Percentiles rank a stretch among this genome's conserved stretches.
Evolutionary conservation across 2,797 vertebrate genomes (phyloP).

Genomic region (Yasuhikotakia modesta): DNA sequence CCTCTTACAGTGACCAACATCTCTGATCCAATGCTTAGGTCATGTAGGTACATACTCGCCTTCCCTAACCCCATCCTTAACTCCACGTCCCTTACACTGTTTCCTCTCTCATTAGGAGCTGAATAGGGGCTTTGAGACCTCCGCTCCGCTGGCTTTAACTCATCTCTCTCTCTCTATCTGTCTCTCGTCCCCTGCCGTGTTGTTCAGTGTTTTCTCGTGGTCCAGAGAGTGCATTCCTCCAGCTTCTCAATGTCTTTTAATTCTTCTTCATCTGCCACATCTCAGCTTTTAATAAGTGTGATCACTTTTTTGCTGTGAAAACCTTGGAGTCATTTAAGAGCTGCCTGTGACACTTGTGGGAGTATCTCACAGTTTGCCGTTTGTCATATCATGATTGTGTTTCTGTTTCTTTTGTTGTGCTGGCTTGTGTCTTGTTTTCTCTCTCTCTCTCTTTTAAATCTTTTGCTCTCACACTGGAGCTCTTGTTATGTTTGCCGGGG

Average conservation of each 20-base stretch:
- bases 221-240: constrained; percentile 4
- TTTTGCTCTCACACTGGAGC: constrained; percentile 18
- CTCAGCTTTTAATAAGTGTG: constrained; percentile 33
- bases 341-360: constrained; percentile 15
- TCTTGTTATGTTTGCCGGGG: constrained; percentile 32
- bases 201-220: background rate
- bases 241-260: constrained; percentile 42
- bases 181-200: constrained; percentile 29
- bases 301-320: constrained; percentile 11
- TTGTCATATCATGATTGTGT: constrained; percentile 16
- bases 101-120: constrained; percentile 69
- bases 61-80: constrained; percentile 50
- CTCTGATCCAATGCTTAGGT: constrained; percentile 54
- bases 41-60: constrained; percentile 51
- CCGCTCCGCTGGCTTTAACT: constrained; percentile 12
- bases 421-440: constrained; percentile 20
- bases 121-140: constrained; percentile 61
- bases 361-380: background rate
- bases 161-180: constrained; percentile 39
- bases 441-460: constrained; percentile 33
- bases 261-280: constrained; percentile 48
- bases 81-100: constrained; percentile 58
- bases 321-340: constrained; percentile 41
- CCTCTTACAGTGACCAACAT: constrained; percentile 48
- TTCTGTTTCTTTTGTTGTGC: constrained; percentile 34